These are phyloP conservation scores for Phallusia fumigata DNA, from an alignment of 23 tunicate genomes.

Conservation along the genomic window DNA sequence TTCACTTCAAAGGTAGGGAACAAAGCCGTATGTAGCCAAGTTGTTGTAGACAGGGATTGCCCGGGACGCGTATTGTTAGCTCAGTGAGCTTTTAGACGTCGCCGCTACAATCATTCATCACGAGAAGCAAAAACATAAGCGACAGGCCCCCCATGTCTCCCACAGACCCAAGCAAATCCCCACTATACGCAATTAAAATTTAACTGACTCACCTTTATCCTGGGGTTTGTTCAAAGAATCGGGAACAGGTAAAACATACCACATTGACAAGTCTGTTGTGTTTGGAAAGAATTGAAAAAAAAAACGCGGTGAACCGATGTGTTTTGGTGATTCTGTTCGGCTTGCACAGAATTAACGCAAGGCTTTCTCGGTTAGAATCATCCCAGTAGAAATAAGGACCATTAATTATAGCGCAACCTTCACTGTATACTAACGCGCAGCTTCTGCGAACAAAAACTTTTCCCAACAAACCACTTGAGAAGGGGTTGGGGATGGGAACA, in stretches of 20 bases:
- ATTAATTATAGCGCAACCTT: neutral
- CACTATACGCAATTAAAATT: neutral
- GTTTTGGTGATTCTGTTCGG: neutral
- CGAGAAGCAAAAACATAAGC: conserved; percentile 15
- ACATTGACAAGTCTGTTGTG: neutral
- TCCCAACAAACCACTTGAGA: conserved; percentile 4
- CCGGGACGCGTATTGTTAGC: conserved; percentile 17
- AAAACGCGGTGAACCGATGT: neutral
- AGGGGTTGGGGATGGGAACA: neutral
- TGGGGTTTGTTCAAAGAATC: neutral
- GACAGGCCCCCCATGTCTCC: conserved; percentile 12
- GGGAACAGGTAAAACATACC: neutral
- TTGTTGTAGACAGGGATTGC: conserved; percentile 15
- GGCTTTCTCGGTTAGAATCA: neutral
- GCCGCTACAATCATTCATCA: conserved; percentile 12
- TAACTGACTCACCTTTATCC: neutral
- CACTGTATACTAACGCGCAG: neutral
- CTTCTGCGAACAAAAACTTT: conserved; percentile 3
- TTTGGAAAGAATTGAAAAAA: neutral
- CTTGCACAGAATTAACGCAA: neutral
- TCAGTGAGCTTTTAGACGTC: conserved; percentile 15
- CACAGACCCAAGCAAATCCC: neutral
- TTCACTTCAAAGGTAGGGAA: conserved; percentile 1
- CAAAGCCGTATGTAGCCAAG: conserved; percentile 14
- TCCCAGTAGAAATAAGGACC: neutral